These are phyloP conservation scores for Drosophila colorata DNA, from an alignment of 2,888 invertebrate genomes.

Conservation along the genomic window DNA sequence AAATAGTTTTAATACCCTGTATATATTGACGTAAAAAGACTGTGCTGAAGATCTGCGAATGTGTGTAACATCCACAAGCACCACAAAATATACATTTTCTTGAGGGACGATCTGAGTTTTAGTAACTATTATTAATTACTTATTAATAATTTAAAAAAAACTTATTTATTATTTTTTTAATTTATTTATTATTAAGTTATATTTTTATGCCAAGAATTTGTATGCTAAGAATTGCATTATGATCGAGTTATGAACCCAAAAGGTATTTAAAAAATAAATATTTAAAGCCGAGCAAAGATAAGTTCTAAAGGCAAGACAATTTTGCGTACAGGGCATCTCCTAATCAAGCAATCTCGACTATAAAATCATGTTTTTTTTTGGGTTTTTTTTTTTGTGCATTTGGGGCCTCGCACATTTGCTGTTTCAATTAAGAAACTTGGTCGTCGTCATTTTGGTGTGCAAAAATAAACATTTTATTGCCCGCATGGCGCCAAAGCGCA, in stretches of 20 bases:
- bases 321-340: not conserved
- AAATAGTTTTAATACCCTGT: not conserved
- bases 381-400: constrained; percentile 14
- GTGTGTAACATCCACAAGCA: too few relatives aligned
- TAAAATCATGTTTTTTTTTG: not conserved
- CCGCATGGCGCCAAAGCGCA: constrained; percentile 66
- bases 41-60: not conserved
- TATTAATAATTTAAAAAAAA: too few relatives aligned
- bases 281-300: not conserved
- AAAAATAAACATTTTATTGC: constrained; percentile 75
- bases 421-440: constrained; percentile 65
- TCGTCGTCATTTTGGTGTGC: constrained; percentile 59
- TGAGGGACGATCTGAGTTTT: too few relatives aligned
- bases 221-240: too few relatives aligned
- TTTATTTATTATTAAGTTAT: too few relatives aligned
- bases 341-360: not conserved
- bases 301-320: not conserved
- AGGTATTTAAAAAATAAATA: not conserved
- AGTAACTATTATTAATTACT: too few relatives aligned
- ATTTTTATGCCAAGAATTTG: too few relatives aligned
- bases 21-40: not conserved
- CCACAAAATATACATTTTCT: too few relatives aligned
- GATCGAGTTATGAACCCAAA: not conserved
- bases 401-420: constrained; percentile 41
- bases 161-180: too few relatives aligned